A percentile compares a stretch with the other conserved stretches of the same genome.
Evolutionary conservation across 2,797 vertebrate genomes (phyloP).

Genomic region (Peromyscus attwateri): DNA sequence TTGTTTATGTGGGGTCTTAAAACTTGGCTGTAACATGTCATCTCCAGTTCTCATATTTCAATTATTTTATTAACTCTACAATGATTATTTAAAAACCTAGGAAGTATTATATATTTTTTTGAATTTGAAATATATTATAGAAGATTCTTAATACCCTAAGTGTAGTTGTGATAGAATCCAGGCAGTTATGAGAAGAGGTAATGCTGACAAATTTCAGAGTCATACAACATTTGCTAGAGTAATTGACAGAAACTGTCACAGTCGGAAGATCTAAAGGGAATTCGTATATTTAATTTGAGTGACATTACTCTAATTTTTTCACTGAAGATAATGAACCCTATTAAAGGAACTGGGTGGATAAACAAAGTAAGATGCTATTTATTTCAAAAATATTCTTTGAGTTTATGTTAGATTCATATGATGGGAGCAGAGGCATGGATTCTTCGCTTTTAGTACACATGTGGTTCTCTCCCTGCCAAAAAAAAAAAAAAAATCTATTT

Average conservation of each 20-base stretch:
- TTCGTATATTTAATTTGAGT: not conserved
- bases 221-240: slow-evolving; percentile 44
- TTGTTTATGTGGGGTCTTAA: slow-evolving; percentile 35
- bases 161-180: not conserved
- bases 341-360: slow-evolving; percentile 23
- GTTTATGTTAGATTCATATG: slow-evolving; percentile 1
- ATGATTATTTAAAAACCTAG: not conserved
- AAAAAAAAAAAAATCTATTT: slow-evolving; percentile 3
- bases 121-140: not conserved
- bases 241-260: not conserved
- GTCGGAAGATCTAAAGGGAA: not conserved
- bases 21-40: slow-evolving; percentile 37
- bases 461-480: not conserved
- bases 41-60: not conserved
- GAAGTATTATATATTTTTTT: not conserved
- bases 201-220: slow-evolving; percentile 70
- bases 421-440: not conserved
- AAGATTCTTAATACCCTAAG: not conserved
- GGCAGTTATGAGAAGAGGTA: not conserved
- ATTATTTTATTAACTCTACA: slow-evolving; percentile 24
- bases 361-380: slow-evolving; percentile 18
- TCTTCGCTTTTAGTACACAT: not conserved
- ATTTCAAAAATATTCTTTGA: not conserved
- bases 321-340: slow-evolving; percentile 66
- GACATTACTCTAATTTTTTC: slow-evolving; percentile 48